phyloP scores from a whole-genome alignment of 2,797 vertebrate species.

The Enoplosus armatus region DNA sequence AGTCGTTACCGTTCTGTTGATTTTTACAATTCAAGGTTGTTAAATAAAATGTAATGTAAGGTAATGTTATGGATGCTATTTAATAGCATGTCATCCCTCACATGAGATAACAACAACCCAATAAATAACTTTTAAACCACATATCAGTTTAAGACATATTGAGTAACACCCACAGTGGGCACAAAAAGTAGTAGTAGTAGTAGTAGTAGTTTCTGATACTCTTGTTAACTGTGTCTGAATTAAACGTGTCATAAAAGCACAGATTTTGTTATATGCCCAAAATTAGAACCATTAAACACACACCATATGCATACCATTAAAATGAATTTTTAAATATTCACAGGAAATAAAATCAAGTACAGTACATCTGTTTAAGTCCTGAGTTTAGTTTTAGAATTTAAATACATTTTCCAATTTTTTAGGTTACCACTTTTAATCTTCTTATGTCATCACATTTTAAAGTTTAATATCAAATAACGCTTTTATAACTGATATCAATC shows the following conservation, averaged over 20 bases:
- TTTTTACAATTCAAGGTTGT: slow-evolving; percentile 34
- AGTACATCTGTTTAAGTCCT: not conserved
- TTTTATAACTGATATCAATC: not conserved
- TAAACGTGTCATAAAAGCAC: not conserved
- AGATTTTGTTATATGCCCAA: not conserved
- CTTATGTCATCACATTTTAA: not conserved
- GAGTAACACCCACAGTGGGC: not conserved
- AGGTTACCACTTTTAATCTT: not conserved
- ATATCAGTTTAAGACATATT: not conserved
- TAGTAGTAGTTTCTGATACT: not conserved
- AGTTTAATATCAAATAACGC: not conserved
- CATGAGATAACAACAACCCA: not conserved
- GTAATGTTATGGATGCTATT: not conserved
- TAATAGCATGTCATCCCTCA: not conserved
- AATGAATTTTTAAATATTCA: slow-evolving; percentile 4
- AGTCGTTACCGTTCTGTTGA: slow-evolving; percentile 46
- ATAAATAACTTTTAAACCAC: not conserved
- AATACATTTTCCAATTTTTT: not conserved
- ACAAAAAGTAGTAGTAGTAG: not conserved
- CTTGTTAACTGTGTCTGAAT: not conserved
- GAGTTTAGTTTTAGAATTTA: not conserved
- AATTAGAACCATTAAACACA: not conserved
- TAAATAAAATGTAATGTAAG: not conserved
- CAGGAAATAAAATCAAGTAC: slow-evolving; percentile 2
- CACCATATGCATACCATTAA: not conserved